A percentile compares a stretch with the other conserved stretches of the same genome.
Evolutionary conservation across 2,797 vertebrate genomes (phyloP).

Genomic region (Nyctalus aviator): DNA sequence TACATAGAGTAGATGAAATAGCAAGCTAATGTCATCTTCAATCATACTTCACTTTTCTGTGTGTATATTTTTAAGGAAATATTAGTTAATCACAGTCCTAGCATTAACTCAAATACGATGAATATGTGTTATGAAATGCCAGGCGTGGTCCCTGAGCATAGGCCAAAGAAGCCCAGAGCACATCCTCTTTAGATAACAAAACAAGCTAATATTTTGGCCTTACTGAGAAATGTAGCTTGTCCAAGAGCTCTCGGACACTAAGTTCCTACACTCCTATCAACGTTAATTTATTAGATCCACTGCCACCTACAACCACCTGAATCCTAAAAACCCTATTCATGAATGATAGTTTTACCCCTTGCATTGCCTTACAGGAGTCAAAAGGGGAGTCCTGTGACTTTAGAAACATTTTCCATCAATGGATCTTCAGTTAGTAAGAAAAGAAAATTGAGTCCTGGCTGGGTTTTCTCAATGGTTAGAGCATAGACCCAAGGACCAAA

Average conservation of each 20-base stretch:
- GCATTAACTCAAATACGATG: background rate
- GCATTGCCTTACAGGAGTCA: background rate
- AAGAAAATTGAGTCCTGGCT: background rate
- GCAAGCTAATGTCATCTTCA: conserved; percentile 37
- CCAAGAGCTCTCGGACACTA: background rate
- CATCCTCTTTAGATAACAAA: background rate
- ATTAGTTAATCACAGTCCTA: background rate
- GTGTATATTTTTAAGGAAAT: conserved; percentile 3
- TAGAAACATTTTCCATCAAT: background rate
- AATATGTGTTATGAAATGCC: background rate
- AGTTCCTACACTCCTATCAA: background rate
- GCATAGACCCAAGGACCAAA: too few species aligned
- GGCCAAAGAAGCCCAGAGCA: background rate
- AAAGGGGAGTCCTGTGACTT: background rate
- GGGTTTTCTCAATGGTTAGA: too few species aligned
- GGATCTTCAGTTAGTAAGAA: background rate
- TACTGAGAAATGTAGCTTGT: conserved; percentile 8
- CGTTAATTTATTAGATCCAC: background rate
- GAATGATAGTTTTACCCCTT: background rate
- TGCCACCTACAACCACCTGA: background rate
- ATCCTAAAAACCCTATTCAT: background rate
- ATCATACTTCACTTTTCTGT: conserved; percentile 41
- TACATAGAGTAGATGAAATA: background rate
- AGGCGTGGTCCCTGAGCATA: background rate
- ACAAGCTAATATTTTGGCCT: background rate